Evolutionary conservation across 2,888 invertebrate species (phyloP).

Genomic region (Dryobotodes eremita): DNA sequence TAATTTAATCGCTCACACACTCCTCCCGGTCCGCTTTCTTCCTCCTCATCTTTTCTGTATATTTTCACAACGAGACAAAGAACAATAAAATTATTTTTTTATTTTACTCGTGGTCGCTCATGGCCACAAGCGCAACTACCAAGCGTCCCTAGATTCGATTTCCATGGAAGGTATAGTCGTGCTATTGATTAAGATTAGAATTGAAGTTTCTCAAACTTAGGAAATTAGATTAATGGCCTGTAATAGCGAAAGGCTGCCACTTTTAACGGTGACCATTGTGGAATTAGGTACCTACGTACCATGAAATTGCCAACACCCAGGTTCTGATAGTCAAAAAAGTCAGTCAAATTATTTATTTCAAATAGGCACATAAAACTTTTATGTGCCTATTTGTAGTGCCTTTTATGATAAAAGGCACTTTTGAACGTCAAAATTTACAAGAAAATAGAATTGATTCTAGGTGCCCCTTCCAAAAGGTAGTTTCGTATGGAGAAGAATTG

Average conservation of each 20-base stretch:
- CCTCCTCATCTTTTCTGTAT: background rate
- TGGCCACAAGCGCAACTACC: background rate
- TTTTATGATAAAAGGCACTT: no score
- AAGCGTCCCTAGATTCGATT: background rate
- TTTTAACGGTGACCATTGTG: background rate
- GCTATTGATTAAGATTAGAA: background rate
- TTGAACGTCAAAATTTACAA: no score
- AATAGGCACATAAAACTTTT: no score
- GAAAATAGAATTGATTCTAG: no score
- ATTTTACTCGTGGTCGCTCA: background rate
- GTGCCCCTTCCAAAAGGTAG: no score
- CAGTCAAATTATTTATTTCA: no score
- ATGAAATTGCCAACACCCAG: background rate
- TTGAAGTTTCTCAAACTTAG: background rate
- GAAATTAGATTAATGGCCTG: background rate
- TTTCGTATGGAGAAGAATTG: no score
- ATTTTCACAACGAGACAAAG: background rate
- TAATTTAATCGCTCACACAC: background rate
- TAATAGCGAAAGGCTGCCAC: background rate
- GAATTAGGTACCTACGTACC: background rate
- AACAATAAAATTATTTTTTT: background rate
- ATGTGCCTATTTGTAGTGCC: no score
- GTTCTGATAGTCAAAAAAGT: background rate
- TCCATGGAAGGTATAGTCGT: slow-evolving; percentile 5
- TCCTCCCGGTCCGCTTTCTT: background rate